Evolutionary conservation across 1,140 invertebrate genomes (phyloP), one percentile per base, ranked within the genome.

Genomic region (Papilio helenus): DNA sequence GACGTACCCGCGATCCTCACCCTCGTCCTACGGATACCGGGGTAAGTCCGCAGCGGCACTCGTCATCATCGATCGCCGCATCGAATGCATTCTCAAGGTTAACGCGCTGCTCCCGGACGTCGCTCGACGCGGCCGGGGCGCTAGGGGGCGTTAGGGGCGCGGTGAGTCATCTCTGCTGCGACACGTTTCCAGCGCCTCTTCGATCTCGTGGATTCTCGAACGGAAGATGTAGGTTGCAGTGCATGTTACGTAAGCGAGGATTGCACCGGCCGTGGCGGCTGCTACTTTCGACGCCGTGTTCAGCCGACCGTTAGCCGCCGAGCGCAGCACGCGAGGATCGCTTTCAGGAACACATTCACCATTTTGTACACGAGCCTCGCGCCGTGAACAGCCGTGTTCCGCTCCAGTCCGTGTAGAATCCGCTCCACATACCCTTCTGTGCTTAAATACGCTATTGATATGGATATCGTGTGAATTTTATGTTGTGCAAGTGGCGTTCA

Each of bases 311-410:
- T 85, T 83, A 80, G 84, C 44, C 44, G 44, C 44, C 85, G 86
- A 89, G 88, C 88, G 90, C 88, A 73, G 87, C 87, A 89, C 90
- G 89, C 91, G 88, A 90, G 86, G 88, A 92, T 87, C 86, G 86
- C 85, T 92, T 93, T 92, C 89, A 92, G 89, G 89, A 88, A 90
- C 90, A 92, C 92, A 92, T 92, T 94, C 92, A 93, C 92, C 92
- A 93, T 94, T 94, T 91, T 90, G 86, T 89, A 80, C 82, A 84
- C 87, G 91, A 80, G 85, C 82, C 81, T 91, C 85, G 87, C 82
- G 85, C 58, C 76, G 80, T 85, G 82, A 86, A 82, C 87, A 83
- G 85, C 87, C 86, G 86, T 85, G 85, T 29, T 58, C 72, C 73
- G 83, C 82, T 84, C 26, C 10, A 16, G 12, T 12, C 61, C 23